These are phyloP conservation scores for Xiphophorus hellerii DNA, from an alignment of 2,113 vertebrate genomes.

Conservation along the genomic window DNA sequence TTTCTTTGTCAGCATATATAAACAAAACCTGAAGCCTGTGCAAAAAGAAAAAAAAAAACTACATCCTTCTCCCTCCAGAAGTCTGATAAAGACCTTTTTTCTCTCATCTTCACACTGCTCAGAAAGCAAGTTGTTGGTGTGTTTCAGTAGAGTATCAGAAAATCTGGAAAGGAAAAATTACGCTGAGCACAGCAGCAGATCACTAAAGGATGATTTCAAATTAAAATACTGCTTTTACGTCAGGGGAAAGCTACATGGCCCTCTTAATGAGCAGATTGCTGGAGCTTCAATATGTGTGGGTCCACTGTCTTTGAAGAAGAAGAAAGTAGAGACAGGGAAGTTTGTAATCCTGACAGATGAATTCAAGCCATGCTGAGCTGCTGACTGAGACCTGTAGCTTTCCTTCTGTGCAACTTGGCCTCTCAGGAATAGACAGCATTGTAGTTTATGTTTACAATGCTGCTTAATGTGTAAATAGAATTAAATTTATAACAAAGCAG, in stretches of 20 bases:
- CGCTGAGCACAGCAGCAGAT: constrained; percentile 80
- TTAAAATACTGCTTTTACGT: constrained; percentile 93
- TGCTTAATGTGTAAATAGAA: neutral
- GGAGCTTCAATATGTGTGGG: constrained; percentile 82
- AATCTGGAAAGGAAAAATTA: constrained; percentile 70
- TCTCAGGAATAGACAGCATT: neutral
- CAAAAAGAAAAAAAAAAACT: constrained; percentile 40
- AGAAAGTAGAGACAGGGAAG: constrained; percentile 22
- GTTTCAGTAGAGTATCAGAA: constrained; percentile 74
- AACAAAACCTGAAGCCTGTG: constrained; percentile 67
- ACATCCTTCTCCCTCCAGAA: constrained; percentile 49
- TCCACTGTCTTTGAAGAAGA: constrained; percentile 77
- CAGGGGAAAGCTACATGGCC: constrained; percentile 88
- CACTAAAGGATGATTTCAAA: constrained; percentile 87
- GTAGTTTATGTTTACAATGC: neutral
- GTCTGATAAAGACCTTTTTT: constrained; percentile 53
- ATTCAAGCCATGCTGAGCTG: neutral
- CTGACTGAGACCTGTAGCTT: neutral
- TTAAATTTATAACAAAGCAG: neutral
- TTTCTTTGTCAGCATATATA: constrained; percentile 78
- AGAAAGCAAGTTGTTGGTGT: constrained; percentile 57
- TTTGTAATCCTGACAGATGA: constrained; percentile 87
- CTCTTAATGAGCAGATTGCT: constrained; percentile 89
- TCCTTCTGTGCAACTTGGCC: neutral
- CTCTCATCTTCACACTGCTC: constrained; percentile 32